phyloP scores from a whole-genome alignment of 1,140 invertebrate genomes.

The Pachypsylla venusta region DNA sequence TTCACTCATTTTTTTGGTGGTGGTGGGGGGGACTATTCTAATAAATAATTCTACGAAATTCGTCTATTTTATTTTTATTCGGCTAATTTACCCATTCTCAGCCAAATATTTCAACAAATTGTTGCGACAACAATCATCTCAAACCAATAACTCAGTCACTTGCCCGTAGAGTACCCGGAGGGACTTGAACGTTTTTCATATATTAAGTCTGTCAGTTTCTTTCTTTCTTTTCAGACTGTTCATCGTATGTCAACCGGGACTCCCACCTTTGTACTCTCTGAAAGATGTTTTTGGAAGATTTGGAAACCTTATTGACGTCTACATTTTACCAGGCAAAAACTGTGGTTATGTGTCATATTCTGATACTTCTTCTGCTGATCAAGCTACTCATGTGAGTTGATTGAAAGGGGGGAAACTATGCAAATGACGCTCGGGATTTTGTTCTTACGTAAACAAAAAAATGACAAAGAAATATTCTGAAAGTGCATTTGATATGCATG shows the following conservation, averaged over 20 bases:
- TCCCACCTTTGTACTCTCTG: conserved; percentile 62
- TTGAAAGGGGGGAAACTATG: no score
- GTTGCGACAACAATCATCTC: neutral
- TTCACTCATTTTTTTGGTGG: no score
- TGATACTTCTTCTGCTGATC: conserved; percentile 53
- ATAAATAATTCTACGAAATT: no score
- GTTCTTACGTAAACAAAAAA: no score
- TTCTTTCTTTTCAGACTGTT: conserved; percentile 38
- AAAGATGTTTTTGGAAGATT: conserved; percentile 82
- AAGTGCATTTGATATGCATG: no score
- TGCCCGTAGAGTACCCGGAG: neutral
- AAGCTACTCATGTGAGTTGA: conserved; percentile 48
- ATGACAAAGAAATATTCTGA: no score
- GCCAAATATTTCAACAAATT: conserved; percentile 6
- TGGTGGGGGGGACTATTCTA: no score
- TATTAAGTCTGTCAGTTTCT: neutral
- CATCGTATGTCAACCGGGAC: conserved; percentile 63
- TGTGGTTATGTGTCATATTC: conserved; percentile 88
- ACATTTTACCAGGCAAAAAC: conserved; percentile 71
- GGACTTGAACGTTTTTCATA: conserved; percentile 1
- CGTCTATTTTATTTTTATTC: no score
- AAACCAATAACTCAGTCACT: neutral
- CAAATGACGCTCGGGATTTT: no score
- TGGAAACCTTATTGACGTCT: conserved; percentile 84
- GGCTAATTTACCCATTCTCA: no score